Conservation (phyloP, 2,888 invertebrate species). For the Macaria liturata region DNA sequence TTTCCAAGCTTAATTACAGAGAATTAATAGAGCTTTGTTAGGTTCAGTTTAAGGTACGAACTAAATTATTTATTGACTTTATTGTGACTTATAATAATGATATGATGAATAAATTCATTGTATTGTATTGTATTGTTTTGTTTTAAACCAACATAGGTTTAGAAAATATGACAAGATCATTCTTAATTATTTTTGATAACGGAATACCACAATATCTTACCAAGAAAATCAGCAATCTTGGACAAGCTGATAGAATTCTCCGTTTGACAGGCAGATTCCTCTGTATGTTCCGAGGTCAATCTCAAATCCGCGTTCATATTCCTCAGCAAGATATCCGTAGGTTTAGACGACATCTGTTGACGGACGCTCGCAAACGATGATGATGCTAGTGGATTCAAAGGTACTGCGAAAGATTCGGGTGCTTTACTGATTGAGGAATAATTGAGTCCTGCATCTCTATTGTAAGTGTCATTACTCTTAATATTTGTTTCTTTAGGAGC, state of each 20-base stretch:
- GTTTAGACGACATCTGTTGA: constrained; percentile 37
- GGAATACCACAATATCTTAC: constrained; percentile 56
- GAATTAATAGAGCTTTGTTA: no score
- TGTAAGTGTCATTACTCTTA: constrained; percentile 2
- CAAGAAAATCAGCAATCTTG: constrained; percentile 70
- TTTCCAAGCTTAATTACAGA: no score
- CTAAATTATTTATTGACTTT: no score
- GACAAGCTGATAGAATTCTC: constrained; percentile 72
- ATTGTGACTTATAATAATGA: no score
- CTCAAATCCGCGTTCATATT: constrained; percentile 55
- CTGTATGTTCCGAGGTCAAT: constrained; percentile 52
- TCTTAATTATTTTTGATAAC: no score
- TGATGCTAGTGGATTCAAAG: constrained; percentile 33
- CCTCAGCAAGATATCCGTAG: constrained; percentile 56
- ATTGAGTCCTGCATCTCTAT: not conserved
- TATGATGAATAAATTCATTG: no score
- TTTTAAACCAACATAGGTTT: no score
- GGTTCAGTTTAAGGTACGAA: no score
- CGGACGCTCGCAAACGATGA: constrained; percentile 36
- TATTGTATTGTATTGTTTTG: no score
- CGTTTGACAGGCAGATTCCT: constrained; percentile 19
- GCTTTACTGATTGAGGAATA: constrained; percentile 6
- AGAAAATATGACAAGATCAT: no score
- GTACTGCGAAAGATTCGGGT: constrained; percentile 28
- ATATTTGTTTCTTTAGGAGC: not conserved